A percentile compares a stretch with the other conserved stretches of the same genome.
These are phyloP conservation scores for Percina caprodes DNA, from an alignment of 2,113 vertebrate species.

Conservation along the genomic window DNA sequence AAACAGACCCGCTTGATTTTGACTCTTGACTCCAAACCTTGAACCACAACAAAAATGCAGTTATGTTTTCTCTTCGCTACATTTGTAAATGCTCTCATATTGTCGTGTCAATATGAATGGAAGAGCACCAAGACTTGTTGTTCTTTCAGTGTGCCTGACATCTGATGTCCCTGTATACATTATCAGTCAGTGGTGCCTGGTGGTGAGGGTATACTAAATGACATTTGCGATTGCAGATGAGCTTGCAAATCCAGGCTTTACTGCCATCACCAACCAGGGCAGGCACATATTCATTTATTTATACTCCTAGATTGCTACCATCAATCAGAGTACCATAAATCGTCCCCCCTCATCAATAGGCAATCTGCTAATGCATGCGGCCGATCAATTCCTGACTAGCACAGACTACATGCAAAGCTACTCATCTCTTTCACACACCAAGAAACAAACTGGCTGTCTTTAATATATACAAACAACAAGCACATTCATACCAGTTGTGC, in stretches of 20 bases:
- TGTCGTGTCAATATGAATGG: constrained; percentile 19
- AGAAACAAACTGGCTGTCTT: constrained; percentile 21
- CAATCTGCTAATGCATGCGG: constrained; percentile 86
- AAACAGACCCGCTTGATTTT: not conserved
- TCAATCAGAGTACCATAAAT: constrained; percentile 83
- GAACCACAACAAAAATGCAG: not conserved
- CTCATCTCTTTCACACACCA: constrained; percentile 56
- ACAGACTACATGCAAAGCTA: constrained; percentile 67
- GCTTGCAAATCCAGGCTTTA: constrained; percentile 82
- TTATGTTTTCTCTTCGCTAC: not conserved
- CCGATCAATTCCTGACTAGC: constrained; percentile 82
- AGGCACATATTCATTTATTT: constrained; percentile 82
- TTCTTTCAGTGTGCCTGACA: constrained; percentile 38
- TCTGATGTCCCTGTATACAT: constrained; percentile 55
- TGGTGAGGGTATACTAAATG: constrained; percentile 69
- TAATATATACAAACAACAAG: constrained; percentile 54
- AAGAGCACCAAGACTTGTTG: constrained; percentile 28
- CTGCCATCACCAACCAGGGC: constrained; percentile 61
- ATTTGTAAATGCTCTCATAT: not conserved
- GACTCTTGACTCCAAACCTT: not conserved
- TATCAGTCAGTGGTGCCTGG: constrained; percentile 44
- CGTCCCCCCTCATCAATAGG: constrained; percentile 84
- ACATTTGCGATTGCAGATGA: constrained; percentile 78
- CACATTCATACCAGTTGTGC: constrained; percentile 41
- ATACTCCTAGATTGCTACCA: constrained; percentile 79